Base-by-base conservation (phyloP, 1,140 invertebrate genomes). In the Drosophila kurseongensis region DNA sequence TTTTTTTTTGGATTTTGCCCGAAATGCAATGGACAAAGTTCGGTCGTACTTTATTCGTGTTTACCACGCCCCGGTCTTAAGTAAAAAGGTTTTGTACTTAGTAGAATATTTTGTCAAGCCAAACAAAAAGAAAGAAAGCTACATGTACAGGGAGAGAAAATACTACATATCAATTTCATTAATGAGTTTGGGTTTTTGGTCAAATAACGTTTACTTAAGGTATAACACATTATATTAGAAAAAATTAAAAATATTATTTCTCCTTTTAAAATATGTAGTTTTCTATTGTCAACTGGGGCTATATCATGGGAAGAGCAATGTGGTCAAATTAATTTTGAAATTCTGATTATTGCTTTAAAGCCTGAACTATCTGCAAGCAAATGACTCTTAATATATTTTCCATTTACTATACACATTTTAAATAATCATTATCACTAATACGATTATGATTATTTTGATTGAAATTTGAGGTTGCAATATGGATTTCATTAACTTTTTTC, bases 1-100 rank as follows among this genome's bases (percentile, higher is more conserved):
- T 36, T 16, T 16, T 55, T 58, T 71, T 41, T 42, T 48, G 57
- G 41, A 41, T 72, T 72, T 71, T 40, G 51, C 51, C 45, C 67
- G 52, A 71, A 69, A 71, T 71, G 68, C 52, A 71, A 71, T 57
- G 65, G 66, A 48, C 51, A 57, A 71, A 36, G 41, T 68, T 69
- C 27, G 48, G 32, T 29, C 8, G 65, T 66, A 66, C 61, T 71
- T 71, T 71, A 71, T 71, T 71, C 52, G 68, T 71, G 66, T 71
- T 71, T 58, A 71, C 65, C 74, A 78, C 74, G 65, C 57, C 74
- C 58, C 45, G 16, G 72, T 42, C 32, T 71, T 9, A 40, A 56
- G 44, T 40, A 47, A 71, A 42, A 60, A 75, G 73, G 61, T 73
- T 58, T 66, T 67, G 73, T 75, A 75, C 73, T 75, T 77, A 57